Evolutionary conservation across 2,888 invertebrate species (phyloP), one percentile per base, ranked within the genome.

Genomic region (Tridacna gigas): DNA sequence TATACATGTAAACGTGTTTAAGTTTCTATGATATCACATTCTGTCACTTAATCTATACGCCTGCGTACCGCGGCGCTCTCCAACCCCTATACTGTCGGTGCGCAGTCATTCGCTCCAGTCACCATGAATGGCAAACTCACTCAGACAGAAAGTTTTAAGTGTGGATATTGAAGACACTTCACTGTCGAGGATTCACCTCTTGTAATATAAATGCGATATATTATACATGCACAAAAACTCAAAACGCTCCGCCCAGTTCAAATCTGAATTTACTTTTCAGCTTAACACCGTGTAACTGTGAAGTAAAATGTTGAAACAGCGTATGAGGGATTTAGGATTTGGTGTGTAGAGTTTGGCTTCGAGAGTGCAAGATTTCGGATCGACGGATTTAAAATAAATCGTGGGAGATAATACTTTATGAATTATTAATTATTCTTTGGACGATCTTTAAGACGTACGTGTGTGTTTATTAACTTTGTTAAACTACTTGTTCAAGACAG

Each of bases 131-230:
- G 79, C 80, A 60, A 69, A 47, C 71, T n/a, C 84, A 84, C 73
- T 79, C 78, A 75, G 47, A 69, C 74, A 84, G 81, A 84, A 84
- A 84, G 84, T 84, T 74, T 79, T 83, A 48, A 83, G 74, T 63
- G 77, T 80, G 74, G 83, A 80, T 79, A 82, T 77, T 67, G 67
- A 63, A 80, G 83, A 83, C 83, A 80, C 77, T 67, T 56, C 47
- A 25, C 73, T 74, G 77, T 77, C 61, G 75, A 67, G 82, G 82
- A 82, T 82, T 82, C 82, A 75, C 82, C 67, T 22, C 37, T 74
- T 66, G 74, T 78, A 77, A 82, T 74, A 76, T 78, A 51, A 71
- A 25, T 51, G 69, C 78, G 82, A 82, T 82, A 82, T 82, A 82
- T 82, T 77, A 82, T 74, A 78, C 78, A 78, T 78, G 82, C 74